Evolutionary conservation across 2,797 vertebrate species (phyloP).

Genomic region (Streptopelia turtur): DNA sequence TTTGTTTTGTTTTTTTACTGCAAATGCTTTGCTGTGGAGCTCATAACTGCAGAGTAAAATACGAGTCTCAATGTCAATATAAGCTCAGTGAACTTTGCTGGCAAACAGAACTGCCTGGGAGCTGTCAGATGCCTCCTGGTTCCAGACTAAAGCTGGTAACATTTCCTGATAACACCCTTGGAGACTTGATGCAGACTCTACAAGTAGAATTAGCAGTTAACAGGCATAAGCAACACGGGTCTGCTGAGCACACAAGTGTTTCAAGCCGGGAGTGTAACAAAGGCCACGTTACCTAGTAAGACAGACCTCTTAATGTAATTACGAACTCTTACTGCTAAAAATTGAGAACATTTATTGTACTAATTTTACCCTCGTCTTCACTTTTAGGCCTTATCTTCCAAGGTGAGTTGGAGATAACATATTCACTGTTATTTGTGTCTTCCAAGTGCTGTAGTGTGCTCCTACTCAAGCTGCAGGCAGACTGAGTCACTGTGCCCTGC

Average conservation of each 20-base stretch:
- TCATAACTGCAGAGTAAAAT: background rate
- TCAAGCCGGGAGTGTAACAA: background rate
- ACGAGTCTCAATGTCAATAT: background rate
- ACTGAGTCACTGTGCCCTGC: background rate
- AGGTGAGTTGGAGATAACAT: background rate
- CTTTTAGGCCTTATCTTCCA: background rate
- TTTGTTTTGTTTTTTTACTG: background rate
- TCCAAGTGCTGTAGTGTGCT: background rate
- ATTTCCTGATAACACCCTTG: slow-evolving; percentile 2
- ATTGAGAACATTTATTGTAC: background rate
- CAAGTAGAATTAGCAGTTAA: background rate
- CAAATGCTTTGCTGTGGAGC: background rate
- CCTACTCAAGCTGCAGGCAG: background rate
- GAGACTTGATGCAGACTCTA: background rate
- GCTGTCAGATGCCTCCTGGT: background rate
- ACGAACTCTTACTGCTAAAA: background rate
- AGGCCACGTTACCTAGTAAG: background rate
- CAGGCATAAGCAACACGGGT: background rate
- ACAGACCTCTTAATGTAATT: background rate
- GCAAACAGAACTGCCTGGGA: background rate
- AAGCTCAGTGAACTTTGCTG: slow-evolving; percentile 20
- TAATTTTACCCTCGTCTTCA: background rate
- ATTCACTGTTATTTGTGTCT: background rate
- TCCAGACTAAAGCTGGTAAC: slow-evolving; percentile 21
- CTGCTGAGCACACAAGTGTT: background rate